A percentile compares a stretch with the other conserved stretches of the same genome.
phyloP scores from a whole-genome alignment of 1,140 invertebrate genomes.

The Neodiprion lecontei region DNA sequence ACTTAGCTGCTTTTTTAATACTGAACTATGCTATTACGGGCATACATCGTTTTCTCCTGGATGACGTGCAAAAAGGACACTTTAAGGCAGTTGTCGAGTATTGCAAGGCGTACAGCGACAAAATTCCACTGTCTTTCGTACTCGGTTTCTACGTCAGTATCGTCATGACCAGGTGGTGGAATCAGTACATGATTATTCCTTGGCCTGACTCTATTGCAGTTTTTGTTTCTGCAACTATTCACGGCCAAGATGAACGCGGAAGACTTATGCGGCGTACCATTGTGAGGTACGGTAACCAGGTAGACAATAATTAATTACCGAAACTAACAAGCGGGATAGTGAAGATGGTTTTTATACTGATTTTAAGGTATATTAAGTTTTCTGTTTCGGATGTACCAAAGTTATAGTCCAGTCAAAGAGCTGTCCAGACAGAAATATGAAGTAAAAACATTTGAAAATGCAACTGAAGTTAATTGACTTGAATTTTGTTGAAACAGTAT shows the following conservation, averaged over 20 bases:
- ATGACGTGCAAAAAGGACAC: slow-evolving; percentile 64
- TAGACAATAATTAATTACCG: neutral
- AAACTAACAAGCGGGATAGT: no score
- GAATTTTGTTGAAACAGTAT: no score
- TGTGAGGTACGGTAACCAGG: slow-evolving; percentile 67
- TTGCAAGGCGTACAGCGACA: slow-evolving; percentile 78
- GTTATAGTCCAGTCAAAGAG: no score
- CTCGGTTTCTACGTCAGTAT: slow-evolving; percentile 92
- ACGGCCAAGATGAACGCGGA: slow-evolving; percentile 84
- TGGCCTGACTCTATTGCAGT: slow-evolving; percentile 86
- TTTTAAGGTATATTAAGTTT: no score
- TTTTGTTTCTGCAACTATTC: slow-evolving; percentile 80
- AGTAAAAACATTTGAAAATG: no score
- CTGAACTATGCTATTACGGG: slow-evolving; percentile 69
- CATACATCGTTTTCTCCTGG: slow-evolving; percentile 66
- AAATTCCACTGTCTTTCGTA: slow-evolving; percentile 87
- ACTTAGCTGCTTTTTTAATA: slow-evolving; percentile 68
- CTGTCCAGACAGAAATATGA: no score
- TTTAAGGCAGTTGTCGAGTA: slow-evolving; percentile 83
- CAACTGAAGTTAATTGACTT: no score
- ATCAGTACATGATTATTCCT: slow-evolving; percentile 81
- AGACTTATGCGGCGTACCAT: slow-evolving; percentile 87
- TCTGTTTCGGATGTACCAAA: no score
- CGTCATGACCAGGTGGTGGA: slow-evolving; percentile 94
- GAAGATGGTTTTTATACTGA: no score